A percentile compares a stretch with the other conserved stretches of the same genome.
Conservation (phyloP, 2,113 vertebrate species). For the Anolis carolinensis region DNA sequence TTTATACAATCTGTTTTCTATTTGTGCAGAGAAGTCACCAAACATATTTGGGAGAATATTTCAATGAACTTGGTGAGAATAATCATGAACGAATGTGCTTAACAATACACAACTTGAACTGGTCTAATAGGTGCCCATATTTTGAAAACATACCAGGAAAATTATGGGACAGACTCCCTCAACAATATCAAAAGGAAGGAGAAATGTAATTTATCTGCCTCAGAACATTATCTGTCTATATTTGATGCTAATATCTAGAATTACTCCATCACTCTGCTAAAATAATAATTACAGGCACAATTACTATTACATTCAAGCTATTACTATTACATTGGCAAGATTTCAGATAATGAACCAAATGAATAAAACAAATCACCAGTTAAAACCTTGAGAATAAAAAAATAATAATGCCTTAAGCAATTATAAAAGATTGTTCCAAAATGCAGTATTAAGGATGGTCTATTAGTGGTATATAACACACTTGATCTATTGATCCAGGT, state of each 20-base stretch:
- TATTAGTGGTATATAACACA: not conserved
- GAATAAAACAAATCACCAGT: conserved; percentile 23
- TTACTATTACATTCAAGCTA: not conserved
- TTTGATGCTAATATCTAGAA: conserved; percentile 6
- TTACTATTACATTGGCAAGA: conserved; percentile 21
- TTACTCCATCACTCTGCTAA: conserved; percentile 27
- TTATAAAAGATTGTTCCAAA: conserved; percentile 3
- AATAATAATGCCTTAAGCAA: conserved; percentile 6
- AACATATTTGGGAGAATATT: not conserved
- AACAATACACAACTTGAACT: too few relatives aligned
- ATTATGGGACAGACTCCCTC: not conserved
- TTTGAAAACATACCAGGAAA: not conserved
- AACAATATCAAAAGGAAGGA: not conserved
- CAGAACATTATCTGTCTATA: conserved; percentile 1
- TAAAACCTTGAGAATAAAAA: conserved; percentile 16
- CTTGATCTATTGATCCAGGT: not conserved
- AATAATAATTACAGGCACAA: conserved; percentile 1
- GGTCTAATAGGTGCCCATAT: not conserved
- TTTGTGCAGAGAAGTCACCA: not conserved
- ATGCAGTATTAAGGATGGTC: not conserved
- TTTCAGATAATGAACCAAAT: conserved; percentile 25
- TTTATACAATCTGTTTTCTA: conserved; percentile 19
- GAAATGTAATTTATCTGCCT: not conserved
- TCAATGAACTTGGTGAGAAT: not conserved
- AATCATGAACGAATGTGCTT: not conserved